These are phyloP conservation scores for Scaptomyza parva DNA, from an alignment of 2,888 invertebrate genomes.

Conservation along the genomic window DNA sequence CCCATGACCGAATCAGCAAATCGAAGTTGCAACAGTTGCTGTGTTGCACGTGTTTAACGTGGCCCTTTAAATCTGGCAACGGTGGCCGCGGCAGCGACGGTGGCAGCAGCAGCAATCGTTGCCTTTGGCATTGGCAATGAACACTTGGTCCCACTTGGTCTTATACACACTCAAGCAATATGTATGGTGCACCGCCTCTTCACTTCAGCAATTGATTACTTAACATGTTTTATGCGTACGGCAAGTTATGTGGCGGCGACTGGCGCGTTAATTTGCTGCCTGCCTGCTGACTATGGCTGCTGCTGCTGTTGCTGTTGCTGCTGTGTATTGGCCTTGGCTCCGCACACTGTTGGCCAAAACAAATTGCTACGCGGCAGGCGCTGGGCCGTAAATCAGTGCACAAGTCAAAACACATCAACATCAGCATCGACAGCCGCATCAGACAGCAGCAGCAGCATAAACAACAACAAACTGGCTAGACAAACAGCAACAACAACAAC, in stretches of 20 bases:
- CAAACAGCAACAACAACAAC: slow-evolving; percentile 34
- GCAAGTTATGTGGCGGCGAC: slow-evolving; percentile 76
- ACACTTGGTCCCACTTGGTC: slow-evolving; percentile 58
- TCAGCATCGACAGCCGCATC: slow-evolving; percentile 49
- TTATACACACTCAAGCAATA: neutral
- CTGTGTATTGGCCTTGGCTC: slow-evolving; percentile 29
- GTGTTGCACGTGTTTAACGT: slow-evolving; percentile 65
- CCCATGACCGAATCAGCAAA: slow-evolving; percentile 16
- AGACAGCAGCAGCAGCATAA: slow-evolving; percentile 32
- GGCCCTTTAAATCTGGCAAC: slow-evolving; percentile 67
- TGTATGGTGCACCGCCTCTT: slow-evolving; percentile 19
- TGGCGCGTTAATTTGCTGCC: slow-evolving; percentile 72
- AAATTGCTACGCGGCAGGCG: slow-evolving; percentile 74
- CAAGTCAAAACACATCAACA: slow-evolving; percentile 75
- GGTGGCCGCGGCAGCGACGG: slow-evolving; percentile 23
- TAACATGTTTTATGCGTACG: slow-evolving; percentile 82
- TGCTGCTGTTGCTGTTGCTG: slow-evolving; percentile 19
- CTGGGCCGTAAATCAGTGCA: slow-evolving; percentile 75
- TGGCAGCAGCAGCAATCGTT: slow-evolving; percentile 24
- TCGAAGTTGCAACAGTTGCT: slow-evolving; percentile 19
- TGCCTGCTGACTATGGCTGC: slow-evolving; percentile 19
- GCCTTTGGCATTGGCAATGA: slow-evolving; percentile 72
- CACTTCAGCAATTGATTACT: slow-evolving; percentile 81
- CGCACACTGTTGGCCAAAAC: slow-evolving; percentile 59
- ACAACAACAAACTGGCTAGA: slow-evolving; percentile 26